Base-by-base conservation (phyloP, 2,888 invertebrate genomes). In the Pammene aurita region DNA sequence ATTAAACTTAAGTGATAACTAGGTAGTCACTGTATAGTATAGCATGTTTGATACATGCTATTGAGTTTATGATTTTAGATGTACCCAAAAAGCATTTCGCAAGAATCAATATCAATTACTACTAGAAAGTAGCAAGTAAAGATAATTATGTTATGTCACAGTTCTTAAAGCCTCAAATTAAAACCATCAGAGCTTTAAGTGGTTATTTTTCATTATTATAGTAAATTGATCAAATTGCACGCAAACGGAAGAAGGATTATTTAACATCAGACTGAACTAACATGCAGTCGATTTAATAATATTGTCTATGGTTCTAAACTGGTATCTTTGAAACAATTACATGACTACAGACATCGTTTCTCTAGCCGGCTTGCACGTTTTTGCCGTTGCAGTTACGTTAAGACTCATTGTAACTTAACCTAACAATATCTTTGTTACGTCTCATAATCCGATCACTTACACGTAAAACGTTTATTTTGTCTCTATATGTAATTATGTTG, bases 241-340 rank as follows among this genome's bases (percentile, higher is more conserved):
- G 63, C 64, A 58, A 68, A 18, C 68, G 63, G 52, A 68, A 68
- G 52, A 46, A 57, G 38, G 9, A 35, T 18, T 56, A 64, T 38
- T 52, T 52, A 58, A 26, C 58, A 64, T 52, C 41, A 34, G 41
- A 41, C 35, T 35, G 52, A 52, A 57, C 5, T 50, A 11, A n/a
- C 62, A 5, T 18, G 10, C 18, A 54, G 18, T 35, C 16, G 35
- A 57, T 42, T 44, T 50, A 44, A 41, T 34, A 57, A 26, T 26
- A 18, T 50, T 38, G 13, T 62, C 18, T 9, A 18, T 26, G 44
- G 9, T 6, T 58, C n/a, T 5, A 34, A 44, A 10, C 34, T 7
- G 9, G 5, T 50, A 26, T 50, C 26, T n/a, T 54, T 54, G 6
- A n/a, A n/a, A 13, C 54, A 54, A 54, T 34, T 34, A 26, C 26